Conservation (phyloP, 2,888 invertebrate species). For the Limnephilus rhombicus region DNA sequence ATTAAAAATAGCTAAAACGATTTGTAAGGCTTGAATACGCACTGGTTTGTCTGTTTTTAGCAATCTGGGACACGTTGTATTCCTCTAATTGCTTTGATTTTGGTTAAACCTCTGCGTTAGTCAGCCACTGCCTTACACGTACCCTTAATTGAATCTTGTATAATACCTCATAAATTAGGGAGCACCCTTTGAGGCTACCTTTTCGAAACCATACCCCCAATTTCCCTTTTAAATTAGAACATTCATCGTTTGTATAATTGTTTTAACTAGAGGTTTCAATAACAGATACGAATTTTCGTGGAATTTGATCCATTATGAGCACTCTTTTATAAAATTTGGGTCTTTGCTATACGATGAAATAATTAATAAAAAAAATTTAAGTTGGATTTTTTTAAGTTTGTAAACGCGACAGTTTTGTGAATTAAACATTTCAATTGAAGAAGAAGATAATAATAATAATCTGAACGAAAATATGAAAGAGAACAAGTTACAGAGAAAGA, state of each 20-base stretch:
- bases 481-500: no score
- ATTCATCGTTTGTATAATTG: background rate
- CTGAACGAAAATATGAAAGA: no score
- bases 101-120: background rate
- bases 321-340: background rate
- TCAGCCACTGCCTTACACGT: background rate
- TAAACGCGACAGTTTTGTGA: no score
- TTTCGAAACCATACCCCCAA: background rate
- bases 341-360: background rate
- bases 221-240: background rate
- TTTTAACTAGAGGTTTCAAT: background rate
- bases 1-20: background rate
- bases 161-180: background rate
- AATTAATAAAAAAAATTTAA: background rate
- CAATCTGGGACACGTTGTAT: background rate
- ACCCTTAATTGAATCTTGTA: constrained; percentile 2
- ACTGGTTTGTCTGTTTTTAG: background rate
- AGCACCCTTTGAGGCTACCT: background rate
- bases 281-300: background rate
- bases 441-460: no score
- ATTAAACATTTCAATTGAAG: no score
- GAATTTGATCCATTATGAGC: background rate
- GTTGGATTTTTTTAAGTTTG: no score
- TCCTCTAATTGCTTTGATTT: background rate
- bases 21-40: background rate